These are phyloP conservation scores for Microcaecilia unicolor DNA, from an alignment of 2,797 vertebrate species.

Conservation along the genomic window DNA sequence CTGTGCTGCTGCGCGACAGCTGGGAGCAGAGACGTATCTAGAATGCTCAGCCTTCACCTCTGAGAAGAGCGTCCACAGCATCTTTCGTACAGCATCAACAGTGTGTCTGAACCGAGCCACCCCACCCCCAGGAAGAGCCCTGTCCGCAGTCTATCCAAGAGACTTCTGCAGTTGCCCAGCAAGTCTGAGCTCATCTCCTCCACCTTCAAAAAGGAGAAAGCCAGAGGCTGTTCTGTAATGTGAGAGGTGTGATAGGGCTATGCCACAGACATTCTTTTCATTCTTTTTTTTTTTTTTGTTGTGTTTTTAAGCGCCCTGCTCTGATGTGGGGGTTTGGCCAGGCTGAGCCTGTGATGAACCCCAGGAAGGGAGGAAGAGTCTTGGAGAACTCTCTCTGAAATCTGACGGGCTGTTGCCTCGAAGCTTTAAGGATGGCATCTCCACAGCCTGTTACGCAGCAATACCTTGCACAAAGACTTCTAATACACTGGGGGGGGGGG, in stretches of 20 bases:
- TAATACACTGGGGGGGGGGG: too few relatives aligned
- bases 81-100: conserved; percentile 74
- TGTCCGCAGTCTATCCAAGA: conserved; percentile 76
- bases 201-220: conserved; percentile 84
- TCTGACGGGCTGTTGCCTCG: too few relatives aligned
- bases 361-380: too few relatives aligned
- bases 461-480: too few relatives aligned
- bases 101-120: conserved; percentile 74
- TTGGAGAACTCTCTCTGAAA: too few relatives aligned
- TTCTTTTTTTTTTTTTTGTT: too few relatives aligned
- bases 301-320: not conserved
- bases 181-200: conserved; percentile 80
- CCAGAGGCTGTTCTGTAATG: conserved; percentile 88
- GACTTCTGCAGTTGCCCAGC: conserved; percentile 80
- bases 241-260: too few relatives aligned
- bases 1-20: conserved; percentile 73
- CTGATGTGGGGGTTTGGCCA: not conserved
- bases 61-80: conserved; percentile 87
- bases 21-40: conserved; percentile 81
- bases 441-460: too few relatives aligned
- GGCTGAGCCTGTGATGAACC: too few relatives aligned
- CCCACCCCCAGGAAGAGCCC: conserved; percentile 58
- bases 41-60: conserved; percentile 93
- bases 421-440: too few relatives aligned
- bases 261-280: too few relatives aligned